Evolutionary conservation across 2,797 vertebrate genomes (phyloP).

Genomic region (Mionectes olivaceus): DNA sequence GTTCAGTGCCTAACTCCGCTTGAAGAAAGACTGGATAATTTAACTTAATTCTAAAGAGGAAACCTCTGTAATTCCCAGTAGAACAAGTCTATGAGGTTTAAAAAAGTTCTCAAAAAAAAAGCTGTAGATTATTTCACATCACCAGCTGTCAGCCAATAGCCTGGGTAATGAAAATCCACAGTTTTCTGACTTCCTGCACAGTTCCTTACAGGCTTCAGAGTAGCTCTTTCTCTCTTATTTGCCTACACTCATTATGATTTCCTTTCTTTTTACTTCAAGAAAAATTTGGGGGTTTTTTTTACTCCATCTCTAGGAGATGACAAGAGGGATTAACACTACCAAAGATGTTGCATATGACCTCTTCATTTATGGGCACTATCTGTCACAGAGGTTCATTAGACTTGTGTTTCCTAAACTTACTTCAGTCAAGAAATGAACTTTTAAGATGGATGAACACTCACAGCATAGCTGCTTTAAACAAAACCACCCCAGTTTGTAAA

Average conservation of each 20-base stretch:
- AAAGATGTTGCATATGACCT: neutral
- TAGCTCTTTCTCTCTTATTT: neutral
- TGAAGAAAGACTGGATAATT: neutral
- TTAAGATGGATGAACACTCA: constrained; percentile 57
- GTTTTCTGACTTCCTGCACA: neutral
- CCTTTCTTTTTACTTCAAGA: neutral
- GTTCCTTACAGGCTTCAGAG: neutral
- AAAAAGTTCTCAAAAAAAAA: neutral
- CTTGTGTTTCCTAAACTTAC: constrained; percentile 31
- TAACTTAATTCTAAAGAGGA: neutral
- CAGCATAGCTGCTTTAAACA: constrained; percentile 51
- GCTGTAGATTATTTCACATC: neutral
- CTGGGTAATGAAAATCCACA: neutral
- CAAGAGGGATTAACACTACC: neutral
- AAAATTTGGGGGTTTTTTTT: neutral
- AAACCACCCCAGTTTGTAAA: constrained; percentile 59
- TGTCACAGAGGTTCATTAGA: constrained; percentile 21
- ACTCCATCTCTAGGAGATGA: neutral
- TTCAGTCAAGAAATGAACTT: constrained; percentile 5
- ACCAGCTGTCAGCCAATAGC: neutral
- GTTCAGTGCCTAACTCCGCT: neutral
- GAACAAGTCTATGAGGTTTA: neutral
- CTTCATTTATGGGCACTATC: neutral
- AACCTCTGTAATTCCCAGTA: neutral
- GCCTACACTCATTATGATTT: neutral